Evolutionary conservation across 1,140 invertebrate species (phyloP), one percentile per base, ranked within the genome.

Genomic region (Potamilus streckersoni): DNA sequence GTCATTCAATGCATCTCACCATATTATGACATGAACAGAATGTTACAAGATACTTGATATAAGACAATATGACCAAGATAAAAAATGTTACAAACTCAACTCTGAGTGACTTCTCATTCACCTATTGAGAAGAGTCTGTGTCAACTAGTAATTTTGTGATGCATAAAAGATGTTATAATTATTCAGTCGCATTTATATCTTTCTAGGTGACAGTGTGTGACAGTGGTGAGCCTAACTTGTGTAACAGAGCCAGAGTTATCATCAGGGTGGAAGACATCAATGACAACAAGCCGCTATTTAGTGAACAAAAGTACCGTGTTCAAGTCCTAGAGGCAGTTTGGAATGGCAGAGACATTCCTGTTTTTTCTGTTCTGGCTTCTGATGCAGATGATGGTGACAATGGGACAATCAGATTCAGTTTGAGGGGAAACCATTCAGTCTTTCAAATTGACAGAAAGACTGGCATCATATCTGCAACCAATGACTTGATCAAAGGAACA

Each of bases 231-330:
- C 95, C 95, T 19, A 84, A 92, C 11, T 91, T 97, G 71, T 93
- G 94, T 5, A 96, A 95, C 8, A 94, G 94, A 6, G 96, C 95
- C 17, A 92, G 95, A 76, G 94, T 98, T 57, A 92, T 95, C 38
- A 93, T 98, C 61, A 91, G 93, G 71, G 94, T 98, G 14, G 91
- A 92, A 27, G 96, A 97, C 89, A 91, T 95, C 74, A 97, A 97
- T 90, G 96, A 97, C 77, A 83, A 87, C 56, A 87, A 89, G 80
- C 91, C 88, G 93, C 95, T 93, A 80, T 97, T 97, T 88, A 93
- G 94, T 81, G 93, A 96, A 84, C 92, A 93, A 70, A 93, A 94
- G 79, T 96, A 96, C 89, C 93, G 94, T 80, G 92, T 97, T 71
- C 93, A 93, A 84, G 93, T 96, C 79, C 95, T 95, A 19, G 93